Evolutionary conservation across 2,797 vertebrate species (phyloP).

Genomic region (Fringilla coelebs): DNA sequence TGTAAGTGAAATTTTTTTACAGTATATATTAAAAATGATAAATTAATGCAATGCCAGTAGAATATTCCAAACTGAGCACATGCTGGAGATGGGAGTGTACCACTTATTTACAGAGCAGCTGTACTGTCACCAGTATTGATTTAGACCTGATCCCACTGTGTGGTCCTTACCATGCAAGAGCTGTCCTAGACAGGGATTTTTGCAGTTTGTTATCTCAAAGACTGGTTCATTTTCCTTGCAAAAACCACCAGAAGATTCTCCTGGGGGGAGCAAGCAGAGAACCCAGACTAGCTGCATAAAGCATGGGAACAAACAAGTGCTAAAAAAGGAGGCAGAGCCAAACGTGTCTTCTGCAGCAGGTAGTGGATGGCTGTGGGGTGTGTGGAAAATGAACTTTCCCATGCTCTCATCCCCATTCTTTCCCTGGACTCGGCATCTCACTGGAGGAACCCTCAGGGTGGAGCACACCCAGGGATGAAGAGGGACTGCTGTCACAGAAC

Average conservation of each 20-base stretch:
- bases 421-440: neutral
- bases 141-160: neutral
- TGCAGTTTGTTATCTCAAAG: neutral
- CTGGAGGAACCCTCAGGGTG: neutral
- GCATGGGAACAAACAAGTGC: neutral
- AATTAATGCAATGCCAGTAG: neutral
- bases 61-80: neutral
- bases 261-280: neutral
- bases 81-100: neutral
- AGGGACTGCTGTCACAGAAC: neutral
- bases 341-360: neutral
- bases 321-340: neutral
- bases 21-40: neutral
- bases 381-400: neutral
- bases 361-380: neutral
- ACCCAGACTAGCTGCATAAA: neutral
- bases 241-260: neutral
- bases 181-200: neutral
- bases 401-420: neutral
- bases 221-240: neutral
- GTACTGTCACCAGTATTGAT: neutral
- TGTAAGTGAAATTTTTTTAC: conserved; percentile 62
- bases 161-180: neutral
- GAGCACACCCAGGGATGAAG: neutral
- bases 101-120: neutral